Conservation (phyloP, 2,113 vertebrate species). For the Ceratotherium simum region DNA sequence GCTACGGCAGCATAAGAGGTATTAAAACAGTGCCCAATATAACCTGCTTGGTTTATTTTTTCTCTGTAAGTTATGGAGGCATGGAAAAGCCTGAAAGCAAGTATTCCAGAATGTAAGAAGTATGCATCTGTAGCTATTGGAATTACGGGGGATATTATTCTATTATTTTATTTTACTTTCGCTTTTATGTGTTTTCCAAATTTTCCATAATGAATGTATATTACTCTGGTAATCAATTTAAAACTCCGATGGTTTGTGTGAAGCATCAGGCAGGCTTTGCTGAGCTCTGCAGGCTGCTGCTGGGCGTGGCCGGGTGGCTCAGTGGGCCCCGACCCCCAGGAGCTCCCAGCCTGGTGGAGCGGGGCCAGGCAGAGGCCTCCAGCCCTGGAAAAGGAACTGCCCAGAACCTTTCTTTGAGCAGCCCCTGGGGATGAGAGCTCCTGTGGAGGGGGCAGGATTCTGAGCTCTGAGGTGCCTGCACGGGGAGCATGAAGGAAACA, state of each 20-base stretch:
- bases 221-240: background rate
- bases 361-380: background rate
- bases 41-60: background rate
- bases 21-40: background rate
- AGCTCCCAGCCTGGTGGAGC: background rate
- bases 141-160: background rate
- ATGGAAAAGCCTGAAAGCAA: background rate
- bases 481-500: background rate
- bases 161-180: background rate
- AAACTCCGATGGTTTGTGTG: background rate
- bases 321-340: background rate
- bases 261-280: background rate
- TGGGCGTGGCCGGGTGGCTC: background rate
- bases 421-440: background rate
- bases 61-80: background rate
- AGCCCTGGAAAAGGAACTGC: background rate
- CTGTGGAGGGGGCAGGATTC: accelerated
- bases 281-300: background rate
- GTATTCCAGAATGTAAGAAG: background rate
- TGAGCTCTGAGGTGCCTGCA: background rate
- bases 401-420: background rate
- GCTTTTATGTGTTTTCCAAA: background rate
- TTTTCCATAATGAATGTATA: background rate
- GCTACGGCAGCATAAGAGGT: background rate
- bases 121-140: background rate